Evolutionary conservation across 2,888 invertebrate genomes (phyloP), one percentile per base, ranked within the genome.

Genomic region (Lamproptera curius): DNA sequence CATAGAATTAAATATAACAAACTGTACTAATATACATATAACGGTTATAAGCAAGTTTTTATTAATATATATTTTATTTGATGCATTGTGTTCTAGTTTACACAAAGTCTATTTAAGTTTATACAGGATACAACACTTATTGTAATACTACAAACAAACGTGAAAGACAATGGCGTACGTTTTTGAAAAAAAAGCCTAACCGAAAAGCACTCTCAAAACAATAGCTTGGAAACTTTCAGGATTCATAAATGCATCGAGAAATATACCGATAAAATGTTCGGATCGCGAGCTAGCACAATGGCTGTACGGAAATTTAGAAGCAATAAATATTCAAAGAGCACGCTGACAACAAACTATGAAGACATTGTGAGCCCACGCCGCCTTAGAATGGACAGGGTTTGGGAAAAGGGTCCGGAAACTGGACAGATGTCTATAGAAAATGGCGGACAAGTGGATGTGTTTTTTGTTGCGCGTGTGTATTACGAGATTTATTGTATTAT

Each of bases 321-420:
- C 33, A 56, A 62, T 63, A 65, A 68, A 67, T 67, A 67, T 72
- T 69, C 57, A 64, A 55, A 64, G 58, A 57, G 52, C 52, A 61
- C 63, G 73, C 63, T 65, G 63, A 70, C 65, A 68, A 65, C 61
- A 73, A 73, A 74, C 67, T 73, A 78, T 79, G 67, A 80, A 77
- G 73, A 76, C 62, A 79, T 78, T 78, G 80, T 76, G 77, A 79
- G 73, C 71, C 73, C 76, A 81, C 73, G 76, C 73, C 69, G 62
- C 62, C 61, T 58, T 56, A 59, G 56, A 65, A 59, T 58, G 64
- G 77, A 84, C 70, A 62, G 79, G 81, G 83, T 81, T n/a, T 81
- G 60, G 59, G 61, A 73, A 70, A 77, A 77, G 75, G 79, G 79
- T 75, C 64, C 63, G 70, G 66, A 63, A 69, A 70, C 65, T 57